Conservation (phyloP, 2,797 vertebrate genomes). For the Paguma larvata region DNA sequence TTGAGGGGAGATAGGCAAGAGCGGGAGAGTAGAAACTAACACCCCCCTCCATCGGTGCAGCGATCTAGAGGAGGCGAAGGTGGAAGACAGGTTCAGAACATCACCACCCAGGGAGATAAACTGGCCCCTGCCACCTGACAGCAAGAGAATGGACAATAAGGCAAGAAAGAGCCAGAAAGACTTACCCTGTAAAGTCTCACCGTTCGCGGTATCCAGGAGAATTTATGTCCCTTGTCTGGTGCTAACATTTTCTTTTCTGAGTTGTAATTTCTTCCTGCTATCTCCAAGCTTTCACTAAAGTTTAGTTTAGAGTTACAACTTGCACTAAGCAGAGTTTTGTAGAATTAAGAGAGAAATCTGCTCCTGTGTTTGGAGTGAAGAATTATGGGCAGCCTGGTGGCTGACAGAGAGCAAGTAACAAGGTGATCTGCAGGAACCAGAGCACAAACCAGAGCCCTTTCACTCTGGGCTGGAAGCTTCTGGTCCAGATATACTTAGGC, state of each 20-base stretch:
- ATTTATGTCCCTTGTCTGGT: conserved; percentile 36
- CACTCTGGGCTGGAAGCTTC: accelerated
- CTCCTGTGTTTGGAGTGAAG: not conserved
- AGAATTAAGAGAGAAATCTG: conserved; percentile 50
- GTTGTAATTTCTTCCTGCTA: conserved; percentile 69
- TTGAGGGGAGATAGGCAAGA: not conserved
- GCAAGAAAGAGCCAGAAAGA: not conserved
- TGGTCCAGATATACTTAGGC: not conserved
- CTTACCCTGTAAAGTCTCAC: not conserved
- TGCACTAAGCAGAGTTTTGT: not conserved
- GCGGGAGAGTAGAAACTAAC: not conserved
- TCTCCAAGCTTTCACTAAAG: conserved; percentile 59
- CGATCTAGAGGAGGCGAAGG: not conserved
- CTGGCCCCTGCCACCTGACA: not conserved
- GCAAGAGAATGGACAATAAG: not conserved
- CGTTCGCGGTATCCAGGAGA: not conserved
- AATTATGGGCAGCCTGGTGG: not conserved
- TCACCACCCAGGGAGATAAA: not conserved
- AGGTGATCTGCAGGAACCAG: not conserved
- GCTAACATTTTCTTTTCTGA: conserved; percentile 59
- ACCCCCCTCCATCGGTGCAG: not conserved
- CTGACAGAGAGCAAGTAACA: not conserved
- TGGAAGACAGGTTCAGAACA: not conserved
- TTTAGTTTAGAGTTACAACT: conserved; percentile 70
- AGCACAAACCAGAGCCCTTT: too few relatives aligned